These are phyloP conservation scores for Entomobrya multifasciata DNA, from an alignment of 2,888 invertebrate species.

Conservation along the genomic window DNA sequence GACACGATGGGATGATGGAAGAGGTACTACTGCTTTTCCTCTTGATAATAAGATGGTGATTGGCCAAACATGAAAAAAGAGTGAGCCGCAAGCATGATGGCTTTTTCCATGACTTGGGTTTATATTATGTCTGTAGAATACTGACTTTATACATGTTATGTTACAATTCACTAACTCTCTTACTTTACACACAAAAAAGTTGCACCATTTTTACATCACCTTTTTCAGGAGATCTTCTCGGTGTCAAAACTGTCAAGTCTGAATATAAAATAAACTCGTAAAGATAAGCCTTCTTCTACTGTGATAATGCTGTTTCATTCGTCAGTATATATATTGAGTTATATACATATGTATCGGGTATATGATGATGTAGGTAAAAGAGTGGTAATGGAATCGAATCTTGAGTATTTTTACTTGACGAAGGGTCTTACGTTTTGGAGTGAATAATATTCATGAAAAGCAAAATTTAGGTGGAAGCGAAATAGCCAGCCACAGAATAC, in stretches of 20 bases:
- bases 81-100: conserved; percentile 27
- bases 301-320: conserved; percentile 19
- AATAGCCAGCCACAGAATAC: too few relatives aligned
- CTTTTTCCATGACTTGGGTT: conserved; percentile 42
- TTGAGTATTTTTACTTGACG: conserved; percentile 2
- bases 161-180: conserved; percentile 70
- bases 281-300: conserved; percentile 65
- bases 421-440: background rate
- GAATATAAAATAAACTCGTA: conserved; percentile 72
- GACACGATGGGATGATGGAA: conserved; percentile 22
- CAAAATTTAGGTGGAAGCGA: too few relatives aligned
- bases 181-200: conserved; percentile 41
- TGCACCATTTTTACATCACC: conserved; percentile 27
- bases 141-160: conserved; percentile 57
- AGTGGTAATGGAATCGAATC: conserved; percentile 55
- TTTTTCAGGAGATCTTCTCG: conserved; percentile 56
- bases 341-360: too few relatives aligned
- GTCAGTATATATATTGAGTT: too few relatives aligned
- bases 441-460: too few relatives aligned
- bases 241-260: conserved; percentile 72
- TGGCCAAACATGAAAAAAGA: conserved; percentile 32
- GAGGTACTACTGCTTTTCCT: background rate
- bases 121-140: too few relatives aligned
- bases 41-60: conserved; percentile 49
- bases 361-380: too few relatives aligned